Percentiles rank a stretch among this genome's conserved stretches.
Conservation (phyloP, 2,113 vertebrate genomes). For the Burhinus bistriatus region DNA sequence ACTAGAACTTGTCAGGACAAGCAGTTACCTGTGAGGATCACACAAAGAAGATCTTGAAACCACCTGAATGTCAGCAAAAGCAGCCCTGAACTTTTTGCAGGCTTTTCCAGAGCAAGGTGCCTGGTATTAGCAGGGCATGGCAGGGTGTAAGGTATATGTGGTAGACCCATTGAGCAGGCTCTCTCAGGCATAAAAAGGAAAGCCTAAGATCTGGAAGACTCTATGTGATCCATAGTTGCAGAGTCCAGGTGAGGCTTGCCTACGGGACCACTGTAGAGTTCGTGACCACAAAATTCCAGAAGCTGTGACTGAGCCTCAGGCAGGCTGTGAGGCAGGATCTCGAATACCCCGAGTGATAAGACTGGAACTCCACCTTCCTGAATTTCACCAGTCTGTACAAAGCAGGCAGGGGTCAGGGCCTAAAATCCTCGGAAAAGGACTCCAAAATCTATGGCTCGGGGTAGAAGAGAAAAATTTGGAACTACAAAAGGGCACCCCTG, state of each 20-base stretch:
- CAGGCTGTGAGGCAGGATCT: neutral
- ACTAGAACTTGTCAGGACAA: neutral
- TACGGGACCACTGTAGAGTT: neutral
- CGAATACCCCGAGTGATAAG: neutral
- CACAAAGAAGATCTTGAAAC: neutral
- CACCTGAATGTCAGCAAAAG: neutral
- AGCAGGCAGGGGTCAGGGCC: neutral
- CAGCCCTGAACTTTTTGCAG: neutral
- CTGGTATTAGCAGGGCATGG: neutral
- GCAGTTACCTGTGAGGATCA: neutral
- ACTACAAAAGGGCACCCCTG: neutral
- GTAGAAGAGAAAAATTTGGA: neutral
- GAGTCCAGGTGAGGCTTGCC: neutral
- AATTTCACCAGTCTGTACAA: neutral
- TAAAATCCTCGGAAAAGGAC: neutral
- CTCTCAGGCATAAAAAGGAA: neutral
- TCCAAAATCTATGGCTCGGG: neutral
- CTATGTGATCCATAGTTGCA: neutral
- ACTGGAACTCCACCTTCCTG: neutral
- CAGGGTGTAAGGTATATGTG: neutral
- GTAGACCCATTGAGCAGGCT: neutral
- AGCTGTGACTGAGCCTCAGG: neutral
- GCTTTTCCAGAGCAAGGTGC: neutral
- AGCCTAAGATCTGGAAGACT: neutral
- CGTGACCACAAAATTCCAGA: neutral